Base-by-base conservation (phyloP, 2,797 vertebrate genomes). In the Balearica regulorum region DNA sequence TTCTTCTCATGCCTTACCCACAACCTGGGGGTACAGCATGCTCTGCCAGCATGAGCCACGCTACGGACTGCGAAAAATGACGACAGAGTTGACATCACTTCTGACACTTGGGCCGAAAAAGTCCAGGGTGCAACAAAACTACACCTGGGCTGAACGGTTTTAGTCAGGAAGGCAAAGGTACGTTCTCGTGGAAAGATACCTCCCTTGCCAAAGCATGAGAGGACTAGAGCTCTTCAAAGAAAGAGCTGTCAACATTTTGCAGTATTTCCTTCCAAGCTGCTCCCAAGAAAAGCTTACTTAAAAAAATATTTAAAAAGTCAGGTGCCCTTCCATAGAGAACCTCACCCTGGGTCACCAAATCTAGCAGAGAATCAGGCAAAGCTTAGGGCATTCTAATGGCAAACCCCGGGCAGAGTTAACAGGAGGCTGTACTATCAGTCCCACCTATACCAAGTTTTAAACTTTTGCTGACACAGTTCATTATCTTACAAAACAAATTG, bases 401-500 rank as follows among this genome's bases (percentile, higher is more conserved):
- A 86, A 90, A 55, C 0, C 1, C 35, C 13, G 31, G 51, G 22
- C 72, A 55, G 80, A 73, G 71, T 54, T 78, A 68, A 33, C 35
- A 65, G 29, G 11, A 78, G 71, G 61, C 41, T 61, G 41, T 33
- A 17, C 65, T 16, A 19, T 31, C 53, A 87, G 64, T 64, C 83
- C 60, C 83, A 89, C 78, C 88, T 89, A 33, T 4, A 83, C 33
- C 31, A 80, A 93, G 58, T 51, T 33, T 65, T 46, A 62, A 90
- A 95, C 91, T 91, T 96, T 17, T 92, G 95, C 95, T 94, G 92
- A 96, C 87, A 93, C 84, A 83, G 88, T 96, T 96, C 86, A 93
- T 95, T 91, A 97, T 96, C 94, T 82, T 70, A 65, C 69, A 85
- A 97, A 97, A 95, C 75, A 96, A 97, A 94, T 87, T 68, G 89